Evolutionary conservation across 2,888 invertebrate genomes (phyloP), one percentile per base, ranked within the genome.

Genomic region (Nemurella pictetii): DNA sequence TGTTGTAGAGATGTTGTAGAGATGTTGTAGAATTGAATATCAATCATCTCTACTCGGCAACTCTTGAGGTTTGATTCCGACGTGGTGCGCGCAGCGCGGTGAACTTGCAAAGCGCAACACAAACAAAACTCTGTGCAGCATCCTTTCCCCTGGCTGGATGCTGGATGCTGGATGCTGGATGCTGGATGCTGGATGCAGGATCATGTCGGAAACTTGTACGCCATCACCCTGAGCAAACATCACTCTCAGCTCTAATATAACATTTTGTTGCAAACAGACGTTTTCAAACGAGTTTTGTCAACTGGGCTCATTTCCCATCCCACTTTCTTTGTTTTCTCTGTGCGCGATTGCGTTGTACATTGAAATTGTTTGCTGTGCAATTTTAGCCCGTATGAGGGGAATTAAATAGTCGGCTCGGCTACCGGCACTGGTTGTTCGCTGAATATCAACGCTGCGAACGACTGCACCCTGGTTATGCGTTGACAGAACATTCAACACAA

Each of bases 21-120:
- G 36, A 82, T 82, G 82, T 72, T 82, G 82, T 82, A 36, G 82
- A 72, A 30, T 36, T 82, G 82, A 36, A 82, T 82, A 72, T 28
- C 82, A 82, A 82, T 82, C 82, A 26, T 36, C 55, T 82, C 78
- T 77, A 27, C 78, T n/a, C 74, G 7, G 75, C n/a, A 73, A 28
- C 9, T 20, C 20, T 72, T 82, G 82, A 82, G 82, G 82, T 82
- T 82, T 82, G 82, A 82, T 82, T 82, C 72, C 26, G 12, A 72
- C 78, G 55, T 28, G 27, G 81, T 55, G 36, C 7, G 26, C 29
- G n/a, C 30, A 30, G 80, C 29, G 73, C 4, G 3, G 73, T 20
- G 73, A 3, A 73, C 25, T 20, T 30, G 80, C 55, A 55, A 55
- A 12, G n/a, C 25, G 26, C 26, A 82, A 82, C 82, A 82, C 72